phyloP scores from a whole-genome alignment of 2,888 invertebrate genomes.

The Saturnia japonica region DNA sequence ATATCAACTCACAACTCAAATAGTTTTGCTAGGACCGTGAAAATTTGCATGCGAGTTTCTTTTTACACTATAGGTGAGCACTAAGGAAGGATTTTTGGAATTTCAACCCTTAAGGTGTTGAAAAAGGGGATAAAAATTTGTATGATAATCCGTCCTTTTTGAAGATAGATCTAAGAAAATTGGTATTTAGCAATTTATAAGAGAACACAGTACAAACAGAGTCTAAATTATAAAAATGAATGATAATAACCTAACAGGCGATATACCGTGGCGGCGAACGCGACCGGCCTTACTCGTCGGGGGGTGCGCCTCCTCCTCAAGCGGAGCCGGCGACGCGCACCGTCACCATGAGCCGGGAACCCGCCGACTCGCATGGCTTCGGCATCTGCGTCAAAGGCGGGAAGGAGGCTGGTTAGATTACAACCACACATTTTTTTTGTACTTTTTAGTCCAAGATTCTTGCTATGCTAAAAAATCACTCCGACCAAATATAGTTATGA shows the following conservation, averaged over 20 bases:
- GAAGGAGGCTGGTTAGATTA: constrained; percentile 89
- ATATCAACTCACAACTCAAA: no score
- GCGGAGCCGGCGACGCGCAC: constrained; percentile 90
- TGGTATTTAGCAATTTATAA: no score
- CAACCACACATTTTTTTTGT: not conserved
- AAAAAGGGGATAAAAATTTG: no score
- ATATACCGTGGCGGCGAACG: constrained; percentile 81
- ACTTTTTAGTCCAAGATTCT: not conserved
- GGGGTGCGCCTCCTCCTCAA: constrained; percentile 83
- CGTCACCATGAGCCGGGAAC: constrained; percentile 92
- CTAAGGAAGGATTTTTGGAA: no score
- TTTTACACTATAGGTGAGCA: no score
- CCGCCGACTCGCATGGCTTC: constrained; percentile 91
- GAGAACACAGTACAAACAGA: not conserved
- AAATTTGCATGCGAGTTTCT: no score
- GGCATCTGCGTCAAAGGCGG: constrained; percentile 96
- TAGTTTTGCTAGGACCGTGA: no score
- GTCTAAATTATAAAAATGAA: not conserved
- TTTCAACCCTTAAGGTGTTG: no score
- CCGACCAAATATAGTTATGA: not conserved
- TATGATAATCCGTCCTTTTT: no score
- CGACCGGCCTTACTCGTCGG: constrained; percentile 81
- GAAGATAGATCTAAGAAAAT: no score
- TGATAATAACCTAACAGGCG: constrained; percentile 49
- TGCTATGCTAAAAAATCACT: not conserved